Conservation (phyloP, 2,888 invertebrate species). For the Euzophera pinguis region DNA sequence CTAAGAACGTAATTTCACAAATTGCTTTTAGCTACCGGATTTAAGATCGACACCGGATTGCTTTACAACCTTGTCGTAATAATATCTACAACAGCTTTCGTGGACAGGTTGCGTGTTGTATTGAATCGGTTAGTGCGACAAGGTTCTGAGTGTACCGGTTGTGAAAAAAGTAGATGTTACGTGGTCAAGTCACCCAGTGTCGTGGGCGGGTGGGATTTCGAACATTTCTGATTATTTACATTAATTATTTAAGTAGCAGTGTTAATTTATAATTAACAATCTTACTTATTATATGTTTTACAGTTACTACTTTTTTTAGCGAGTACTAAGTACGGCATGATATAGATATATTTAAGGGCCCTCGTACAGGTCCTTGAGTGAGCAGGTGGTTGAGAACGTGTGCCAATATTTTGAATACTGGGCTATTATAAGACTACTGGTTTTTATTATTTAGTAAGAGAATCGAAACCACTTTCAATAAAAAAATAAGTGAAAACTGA, state of each 20-base stretch:
- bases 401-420: too few species aligned
- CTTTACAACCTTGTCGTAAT: conserved; percentile 47
- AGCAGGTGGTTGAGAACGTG: too few species aligned
- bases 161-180: conserved; percentile 41
- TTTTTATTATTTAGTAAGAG: too few species aligned
- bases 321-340: too few species aligned
- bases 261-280: conserved; percentile 24
- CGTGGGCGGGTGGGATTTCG: conserved; percentile 49
- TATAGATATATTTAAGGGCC: too few species aligned
- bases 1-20: conserved; percentile 80
- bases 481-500: too few species aligned
- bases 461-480: too few species aligned
- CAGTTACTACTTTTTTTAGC: too few species aligned
- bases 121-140: conserved; percentile 38
- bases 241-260: conserved; percentile 25
- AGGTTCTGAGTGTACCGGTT: conserved; percentile 47
- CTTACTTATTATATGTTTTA: neutral
- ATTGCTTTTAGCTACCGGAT: conserved; percentile 77
- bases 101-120: neutral
- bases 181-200: conserved; percentile 32
- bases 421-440: too few species aligned
- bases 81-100: conserved; percentile 11
- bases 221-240: conserved; percentile 32
- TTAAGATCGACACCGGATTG: conserved; percentile 58
- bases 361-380: too few species aligned